Evolutionary conservation across 2,888 invertebrate species (phyloP), one percentile per base, ranked within the genome.

Genomic region (Carcina quercana): DNA sequence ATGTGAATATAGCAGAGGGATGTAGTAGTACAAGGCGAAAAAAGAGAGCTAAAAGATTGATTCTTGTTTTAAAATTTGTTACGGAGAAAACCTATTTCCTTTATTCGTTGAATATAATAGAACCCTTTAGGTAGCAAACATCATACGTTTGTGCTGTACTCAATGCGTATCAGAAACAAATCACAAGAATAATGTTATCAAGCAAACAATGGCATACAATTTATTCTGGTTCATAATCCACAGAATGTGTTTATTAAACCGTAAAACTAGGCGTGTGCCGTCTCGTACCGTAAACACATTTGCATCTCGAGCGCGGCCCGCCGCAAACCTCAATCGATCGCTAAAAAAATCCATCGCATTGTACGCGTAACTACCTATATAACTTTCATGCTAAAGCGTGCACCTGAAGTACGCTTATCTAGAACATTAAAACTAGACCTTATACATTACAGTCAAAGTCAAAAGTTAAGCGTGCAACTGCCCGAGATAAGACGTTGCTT

Each of bases 261-360:
- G 58, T 52, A 52, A 59, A 53, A 46, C 59, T 59, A 71, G 76
- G 70, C 76, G 73, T 76, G 76, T 71, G 74, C 74, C 72, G 59
- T 66, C 64, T 68, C n/a, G n/a, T n/a, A n/a, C 59, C 72, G 66
- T 71, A 72, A 76, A 72, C 75, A 55, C 70, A 80, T 82, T 80
- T 82, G 78, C 79, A 80, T 80, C 69, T 58, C 68, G 57, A 58
- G 54, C 70, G 69, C 64, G 59, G 67, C 64, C 56, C 65, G 70
- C 74, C 74, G 66, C 78, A 75, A 76, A 73, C 74, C 70, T 76
- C 78, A 80, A 79, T 80, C 78, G 80, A 78, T 74, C 69, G 78
- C 75, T 73, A 80, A 83, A 82, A 71, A 67, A 82, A 79, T 70
- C 61, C 74, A 75, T 63, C 70, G 72, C 67, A 72, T 78, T 76